Evolutionary conservation across 1,140 invertebrate genomes (phyloP).

Genomic region (Helicoverpa armigera): DNA sequence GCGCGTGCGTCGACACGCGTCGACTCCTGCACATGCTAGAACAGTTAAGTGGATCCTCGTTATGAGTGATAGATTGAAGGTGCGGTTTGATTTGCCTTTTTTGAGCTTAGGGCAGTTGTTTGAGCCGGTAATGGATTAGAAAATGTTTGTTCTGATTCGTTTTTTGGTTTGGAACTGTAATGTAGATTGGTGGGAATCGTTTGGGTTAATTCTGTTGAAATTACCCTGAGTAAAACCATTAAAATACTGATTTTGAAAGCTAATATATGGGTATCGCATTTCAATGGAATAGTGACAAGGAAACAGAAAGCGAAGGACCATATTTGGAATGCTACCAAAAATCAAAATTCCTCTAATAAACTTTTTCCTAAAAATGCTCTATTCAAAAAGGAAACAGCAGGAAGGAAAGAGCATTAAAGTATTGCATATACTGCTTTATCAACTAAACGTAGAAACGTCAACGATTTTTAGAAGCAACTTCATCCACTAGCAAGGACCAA

Average conservation of each 20-base stretch:
- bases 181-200: not conserved
- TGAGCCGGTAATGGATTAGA: slow-evolving; percentile 43
- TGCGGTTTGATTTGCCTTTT: slow-evolving; percentile 48
- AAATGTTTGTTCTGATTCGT: slow-evolving; percentile 32
- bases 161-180: not conserved
- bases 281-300: not conserved
- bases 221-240: no score
- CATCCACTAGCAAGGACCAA: not conserved
- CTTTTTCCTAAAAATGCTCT: not conserved
- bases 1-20: slow-evolving; percentile 78
- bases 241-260: no score
- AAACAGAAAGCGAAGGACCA: not conserved
- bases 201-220: no score
- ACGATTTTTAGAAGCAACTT: not conserved
- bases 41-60: slow-evolving; percentile 65
- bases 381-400: not conserved
- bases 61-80: slow-evolving; percentile 55
- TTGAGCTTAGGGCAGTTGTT: slow-evolving; percentile 28
- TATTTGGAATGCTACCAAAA: not conserved
- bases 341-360: not conserved
- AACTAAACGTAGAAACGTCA: not conserved
- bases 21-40: slow-evolving; percentile 60
- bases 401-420: not conserved
- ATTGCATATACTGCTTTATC: not conserved
- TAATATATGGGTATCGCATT: not conserved